phyloP scores from a whole-genome alignment of 2,888 invertebrate genomes.

The Eupithecia centaureata region DNA sequence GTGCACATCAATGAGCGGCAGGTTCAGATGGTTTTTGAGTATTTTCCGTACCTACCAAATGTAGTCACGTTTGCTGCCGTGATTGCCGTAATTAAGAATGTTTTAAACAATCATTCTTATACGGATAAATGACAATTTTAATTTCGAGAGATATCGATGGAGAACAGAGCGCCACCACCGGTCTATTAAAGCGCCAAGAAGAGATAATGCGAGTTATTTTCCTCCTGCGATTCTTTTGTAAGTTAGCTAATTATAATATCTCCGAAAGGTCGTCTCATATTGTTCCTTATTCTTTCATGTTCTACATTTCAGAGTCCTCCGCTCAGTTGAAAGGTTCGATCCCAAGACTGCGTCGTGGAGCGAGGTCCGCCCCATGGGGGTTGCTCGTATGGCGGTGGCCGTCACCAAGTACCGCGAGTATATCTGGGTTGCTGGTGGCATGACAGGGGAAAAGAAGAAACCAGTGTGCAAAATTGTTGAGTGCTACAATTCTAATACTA shows the following conservation, averaged over 20 bases:
- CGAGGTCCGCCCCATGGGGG: constrained; percentile 83
- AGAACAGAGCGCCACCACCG: no score
- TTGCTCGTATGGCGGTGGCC: constrained; percentile 85
- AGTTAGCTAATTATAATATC: no score
- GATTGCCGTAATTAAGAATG: neutral
- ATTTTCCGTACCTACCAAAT: neutral
- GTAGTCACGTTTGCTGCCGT: neutral
- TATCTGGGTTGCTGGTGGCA: constrained; percentile 90
- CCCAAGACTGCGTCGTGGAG: constrained; percentile 83
- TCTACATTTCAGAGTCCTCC: constrained; percentile 75
- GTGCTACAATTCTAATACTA: constrained; percentile 85
- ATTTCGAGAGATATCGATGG: no score
- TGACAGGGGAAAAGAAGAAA: constrained; percentile 84
- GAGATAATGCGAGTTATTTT: neutral
- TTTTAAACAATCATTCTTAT: no score
- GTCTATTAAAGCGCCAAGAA: neutral
- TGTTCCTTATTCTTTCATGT: no score
- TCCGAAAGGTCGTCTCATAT: neutral
- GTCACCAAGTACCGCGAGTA: constrained; percentile 85
- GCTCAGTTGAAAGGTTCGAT: constrained; percentile 86
- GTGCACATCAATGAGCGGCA: constrained; percentile 85
- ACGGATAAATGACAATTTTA: no score
- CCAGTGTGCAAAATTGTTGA: constrained; percentile 85
- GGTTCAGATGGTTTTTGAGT: constrained; percentile 73
- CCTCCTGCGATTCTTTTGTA: neutral